phyloP scores from a whole-genome alignment of 2,797 vertebrate species.

The Argentina silus region DNA sequence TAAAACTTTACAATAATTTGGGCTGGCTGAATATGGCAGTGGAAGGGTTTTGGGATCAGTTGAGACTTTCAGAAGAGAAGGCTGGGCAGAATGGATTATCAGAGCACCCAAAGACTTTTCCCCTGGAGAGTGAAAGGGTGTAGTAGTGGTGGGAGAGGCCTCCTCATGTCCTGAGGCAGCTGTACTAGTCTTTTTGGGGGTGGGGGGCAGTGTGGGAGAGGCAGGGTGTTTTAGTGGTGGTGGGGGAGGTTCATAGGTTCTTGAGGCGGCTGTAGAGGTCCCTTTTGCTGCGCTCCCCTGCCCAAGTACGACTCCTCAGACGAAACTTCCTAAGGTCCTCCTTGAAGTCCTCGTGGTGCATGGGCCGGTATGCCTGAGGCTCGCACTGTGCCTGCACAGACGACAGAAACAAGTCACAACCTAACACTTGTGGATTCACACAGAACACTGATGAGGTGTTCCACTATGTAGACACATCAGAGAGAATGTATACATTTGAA shows the following conservation, averaged over 20 bases:
- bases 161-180: too few relatives aligned
- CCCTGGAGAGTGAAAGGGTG: neutral
- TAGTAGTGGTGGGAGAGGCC: too few relatives aligned
- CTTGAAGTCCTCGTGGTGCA: conserved; percentile 91
- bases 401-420: neutral
- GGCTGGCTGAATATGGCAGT: neutral
- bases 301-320: conserved; percentile 91
- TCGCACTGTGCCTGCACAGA: conserved; percentile 83
- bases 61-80: neutral
- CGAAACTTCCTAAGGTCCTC: conserved; percentile 88
- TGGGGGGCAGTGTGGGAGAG: conserved; percentile 6
- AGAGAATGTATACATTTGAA: too few relatives aligned
- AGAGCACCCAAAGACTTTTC: neutral
- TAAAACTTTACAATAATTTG: neutral
- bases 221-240: conserved; percentile 27
- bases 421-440: accelerated
- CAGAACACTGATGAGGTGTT: too few relatives aligned
- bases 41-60: neutral
- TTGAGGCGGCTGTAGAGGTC: conserved; percentile 90
- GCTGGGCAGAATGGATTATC: neutral
- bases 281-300: conserved; percentile 88
- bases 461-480: too few relatives aligned
- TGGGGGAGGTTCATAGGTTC: conserved; percentile 78
- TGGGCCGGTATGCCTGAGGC: conserved; percentile 88
- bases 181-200: neutral